These are phyloP conservation scores for Otis tarda DNA, from an alignment of 2,113 vertebrate species.

Conservation along the genomic window DNA sequence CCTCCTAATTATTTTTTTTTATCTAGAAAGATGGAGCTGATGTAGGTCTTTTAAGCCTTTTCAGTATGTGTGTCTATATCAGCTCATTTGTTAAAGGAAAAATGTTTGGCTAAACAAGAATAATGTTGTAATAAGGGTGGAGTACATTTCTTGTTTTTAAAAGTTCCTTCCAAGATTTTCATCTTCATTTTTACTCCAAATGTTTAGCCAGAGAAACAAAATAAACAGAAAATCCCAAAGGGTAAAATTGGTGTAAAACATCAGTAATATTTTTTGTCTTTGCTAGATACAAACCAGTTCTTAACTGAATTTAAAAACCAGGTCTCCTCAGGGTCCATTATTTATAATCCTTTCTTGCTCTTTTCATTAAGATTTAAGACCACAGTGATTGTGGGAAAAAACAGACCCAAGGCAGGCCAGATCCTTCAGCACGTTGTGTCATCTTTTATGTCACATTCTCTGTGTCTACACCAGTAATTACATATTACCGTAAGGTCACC, in stretches of 20 bases:
- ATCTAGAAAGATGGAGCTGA: background rate
- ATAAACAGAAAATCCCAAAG: conserved; percentile 54
- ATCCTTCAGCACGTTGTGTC: background rate
- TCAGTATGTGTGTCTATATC: conserved; percentile 15
- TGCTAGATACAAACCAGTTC: background rate
- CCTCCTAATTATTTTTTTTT: background rate
- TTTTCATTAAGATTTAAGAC: background rate
- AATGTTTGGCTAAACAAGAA: conserved; percentile 57
- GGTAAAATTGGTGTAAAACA: conserved; percentile 30
- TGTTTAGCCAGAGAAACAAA: conserved; percentile 64
- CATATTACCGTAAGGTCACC: background rate
- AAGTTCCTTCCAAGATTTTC: conserved; percentile 65
- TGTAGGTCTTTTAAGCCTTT: conserved; percentile 16
- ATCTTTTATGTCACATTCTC: background rate
- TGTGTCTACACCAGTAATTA: background rate
- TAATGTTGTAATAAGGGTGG: conserved; percentile 69
- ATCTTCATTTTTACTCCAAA: conserved; percentile 63
- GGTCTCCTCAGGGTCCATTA: background rate
- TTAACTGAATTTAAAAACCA: background rate
- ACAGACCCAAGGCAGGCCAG: background rate
- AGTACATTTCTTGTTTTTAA: conserved; percentile 53
- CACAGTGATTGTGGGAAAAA: background rate
- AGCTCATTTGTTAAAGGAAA: conserved; percentile 44
- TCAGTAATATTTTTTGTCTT: background rate
- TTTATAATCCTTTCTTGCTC: background rate